Evolutionary conservation across 1,140 invertebrate genomes (phyloP), one percentile per base, ranked within the genome.

Genomic region (Sarcophaga peregrina): DNA sequence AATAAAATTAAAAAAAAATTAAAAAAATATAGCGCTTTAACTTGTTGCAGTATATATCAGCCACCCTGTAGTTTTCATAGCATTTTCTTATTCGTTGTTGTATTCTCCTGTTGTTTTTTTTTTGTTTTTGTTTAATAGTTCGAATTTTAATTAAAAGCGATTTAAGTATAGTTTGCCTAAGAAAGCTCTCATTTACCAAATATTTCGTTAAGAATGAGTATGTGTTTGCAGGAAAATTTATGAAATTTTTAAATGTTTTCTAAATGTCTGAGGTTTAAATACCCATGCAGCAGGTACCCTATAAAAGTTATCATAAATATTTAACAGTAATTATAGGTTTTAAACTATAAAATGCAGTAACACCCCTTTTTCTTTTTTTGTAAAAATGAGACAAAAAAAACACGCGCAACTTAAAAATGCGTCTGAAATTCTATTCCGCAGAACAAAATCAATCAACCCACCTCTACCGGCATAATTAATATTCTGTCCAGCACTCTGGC

Each of bases 141-240:
- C 13, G 54, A 58, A 58, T 58, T 58, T 15, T 58, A 58, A 58
- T 58, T 58, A 58, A 58, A 58, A 58, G n/a, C n/a, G n/a, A n/a
- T 15, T 58, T 58, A 58, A 58, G 15, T 58, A 58, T 58, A 15
- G 54, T 58, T 58, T 58, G 54, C n/a, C 13, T 58, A n/a, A 7
- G 7, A 58, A 58, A 58, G 54, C 25, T 37, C 4, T 37, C 25
- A 37, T 37, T 37, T 37, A 37, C 25, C 25, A 37, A 37, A 37
- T 37, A 37, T 37, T 37, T 37, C 25, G 25, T 37, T 37, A 1
- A 2, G 25, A 4, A 37, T 2, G 1, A 37, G 4, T 37, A 37
- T 37, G 25, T 37, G 1, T 37, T 37, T 4, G 1, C 25, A 2
- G 25, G 25, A 37, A 37, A 37, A 37, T 37, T 37, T 37, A 37